These are phyloP conservation scores for Accipiter cooperii DNA, from an alignment of 2,113 vertebrate species.

Conservation along the genomic window DNA sequence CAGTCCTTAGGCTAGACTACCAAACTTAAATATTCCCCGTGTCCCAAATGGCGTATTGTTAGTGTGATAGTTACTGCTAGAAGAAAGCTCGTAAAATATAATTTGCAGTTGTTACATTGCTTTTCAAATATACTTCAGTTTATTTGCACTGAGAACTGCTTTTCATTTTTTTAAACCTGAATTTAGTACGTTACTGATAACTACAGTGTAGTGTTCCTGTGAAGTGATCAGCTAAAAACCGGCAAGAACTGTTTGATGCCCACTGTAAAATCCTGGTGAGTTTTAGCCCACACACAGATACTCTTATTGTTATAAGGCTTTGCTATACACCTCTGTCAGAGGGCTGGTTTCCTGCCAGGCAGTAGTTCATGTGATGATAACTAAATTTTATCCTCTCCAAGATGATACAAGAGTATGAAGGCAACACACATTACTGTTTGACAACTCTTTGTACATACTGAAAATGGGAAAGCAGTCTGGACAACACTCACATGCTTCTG, in stretches of 20 bases:
- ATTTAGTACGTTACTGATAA: not conserved
- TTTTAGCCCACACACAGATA: not conserved
- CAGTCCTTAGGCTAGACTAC: not conserved
- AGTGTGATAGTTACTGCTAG: not conserved
- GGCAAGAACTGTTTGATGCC: not conserved
- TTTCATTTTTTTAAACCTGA: slow-evolving; percentile 8
- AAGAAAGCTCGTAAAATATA: not conserved
- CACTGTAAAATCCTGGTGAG: not conserved
- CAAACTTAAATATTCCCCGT: not conserved
- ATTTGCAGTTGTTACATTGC: not conserved
- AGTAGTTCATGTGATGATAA: not conserved
- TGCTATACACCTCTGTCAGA: not conserved
- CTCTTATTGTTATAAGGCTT: not conserved
- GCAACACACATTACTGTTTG: not conserved
- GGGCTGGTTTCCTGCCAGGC: not conserved
- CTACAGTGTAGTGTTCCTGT: not conserved
- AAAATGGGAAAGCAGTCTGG: not conserved
- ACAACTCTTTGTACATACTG: not conserved
- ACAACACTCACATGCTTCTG: not conserved
- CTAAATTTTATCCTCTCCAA: not conserved
- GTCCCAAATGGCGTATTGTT: not conserved
- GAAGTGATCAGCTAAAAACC: not conserved
- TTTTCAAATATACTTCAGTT: not conserved
- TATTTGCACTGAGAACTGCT: not conserved
- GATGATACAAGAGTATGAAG: not conserved